Evolutionary conservation across 2,888 invertebrate species (phyloP), one percentile per base, ranked within the genome.

Genomic region (Cerastoderma edule): DNA sequence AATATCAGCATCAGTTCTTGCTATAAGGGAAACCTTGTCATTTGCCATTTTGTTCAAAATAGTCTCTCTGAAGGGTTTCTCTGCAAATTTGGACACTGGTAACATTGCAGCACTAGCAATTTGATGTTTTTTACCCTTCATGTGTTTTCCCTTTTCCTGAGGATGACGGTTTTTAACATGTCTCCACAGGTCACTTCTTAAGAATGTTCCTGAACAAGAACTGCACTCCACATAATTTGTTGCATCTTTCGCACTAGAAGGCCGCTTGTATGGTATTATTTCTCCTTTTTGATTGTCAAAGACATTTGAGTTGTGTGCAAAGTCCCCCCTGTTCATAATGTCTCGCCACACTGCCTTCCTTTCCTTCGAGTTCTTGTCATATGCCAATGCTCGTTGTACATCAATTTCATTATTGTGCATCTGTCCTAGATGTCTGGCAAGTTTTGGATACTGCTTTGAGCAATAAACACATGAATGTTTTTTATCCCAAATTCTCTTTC

Each of bases 401-500:
- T 72, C 72, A 19, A 67, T 4, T 50, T 67, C 67, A 27, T 5
- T 57, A 8, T 22, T 1, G 27, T 72, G 72, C 2, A 67, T 39
- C 16, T 72, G 60, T 28, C 67, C 67, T 13, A 72, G 48, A 50
- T 67, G 72, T 33, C 67, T 44, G 0, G 72, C 48, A n/a, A 72
- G 57, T 50, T 72, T 72, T 1, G 67, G 19, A n/a, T 60, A 57
- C n/a, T 16, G 46, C 22, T 72, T 72, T 10, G 2, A 33, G 35
- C 72, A 67, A 46, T 67, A 72, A 3, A 32, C 8, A 56, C 72
- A 72, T 0, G 28, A 1, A 67, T 72, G 67, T 27, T 57, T 30
- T 35, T 72, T 72, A 27, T 72, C 72, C 72, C 67, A 67, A 27
- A 67, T 22, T 48, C 72, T 44, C 16, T 48, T 72, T 1, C 72